These are phyloP conservation scores for Cydia strobilella DNA, from an alignment of 1,140 invertebrate genomes.

Conservation along the genomic window DNA sequence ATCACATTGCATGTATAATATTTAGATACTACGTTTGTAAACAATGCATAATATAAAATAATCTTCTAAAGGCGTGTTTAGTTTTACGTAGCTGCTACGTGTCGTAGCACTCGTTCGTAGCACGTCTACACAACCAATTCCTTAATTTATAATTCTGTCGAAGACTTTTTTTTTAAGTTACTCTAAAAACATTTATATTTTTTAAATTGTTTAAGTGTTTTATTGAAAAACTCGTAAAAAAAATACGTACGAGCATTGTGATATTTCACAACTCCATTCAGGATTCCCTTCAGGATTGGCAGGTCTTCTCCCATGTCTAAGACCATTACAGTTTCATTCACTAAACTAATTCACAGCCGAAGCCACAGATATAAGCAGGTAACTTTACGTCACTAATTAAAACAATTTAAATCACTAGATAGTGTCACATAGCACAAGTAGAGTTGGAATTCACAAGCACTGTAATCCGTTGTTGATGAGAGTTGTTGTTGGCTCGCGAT, in stretches of 20 bases:
- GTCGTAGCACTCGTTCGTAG: constrained; percentile 29
- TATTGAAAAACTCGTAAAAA: constrained; percentile 35
- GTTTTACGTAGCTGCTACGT: background rate
- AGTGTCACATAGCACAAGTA: constrained; percentile 73
- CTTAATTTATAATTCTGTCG: background rate
- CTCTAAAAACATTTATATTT: background rate
- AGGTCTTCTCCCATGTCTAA: constrained; percentile 90
- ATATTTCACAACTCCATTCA: constrained; percentile 92
- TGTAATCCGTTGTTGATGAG: constrained; percentile 65
- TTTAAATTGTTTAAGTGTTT: background rate
- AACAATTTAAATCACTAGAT: constrained; percentile 9
- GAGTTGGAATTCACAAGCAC: constrained; percentile 58
- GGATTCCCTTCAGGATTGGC: constrained; percentile 92
- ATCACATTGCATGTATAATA: background rate
- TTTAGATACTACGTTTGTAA: background rate
- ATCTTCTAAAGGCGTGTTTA: background rate
- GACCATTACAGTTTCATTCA: constrained; percentile 73
- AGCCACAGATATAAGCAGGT: constrained; percentile 69
- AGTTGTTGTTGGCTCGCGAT: constrained; percentile 50
- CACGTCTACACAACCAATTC: background rate
- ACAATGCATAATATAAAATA: background rate
- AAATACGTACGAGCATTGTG: constrained; percentile 93
- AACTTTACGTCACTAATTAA: constrained; percentile 54
- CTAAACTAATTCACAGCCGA: constrained; percentile 75
- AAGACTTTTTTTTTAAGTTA: background rate